Percentiles rank a stretch among this genome's conserved stretches.
Conservation (phyloP, 2,888 invertebrate species). For the Kuschelorhynchus macadamiae region DNA sequence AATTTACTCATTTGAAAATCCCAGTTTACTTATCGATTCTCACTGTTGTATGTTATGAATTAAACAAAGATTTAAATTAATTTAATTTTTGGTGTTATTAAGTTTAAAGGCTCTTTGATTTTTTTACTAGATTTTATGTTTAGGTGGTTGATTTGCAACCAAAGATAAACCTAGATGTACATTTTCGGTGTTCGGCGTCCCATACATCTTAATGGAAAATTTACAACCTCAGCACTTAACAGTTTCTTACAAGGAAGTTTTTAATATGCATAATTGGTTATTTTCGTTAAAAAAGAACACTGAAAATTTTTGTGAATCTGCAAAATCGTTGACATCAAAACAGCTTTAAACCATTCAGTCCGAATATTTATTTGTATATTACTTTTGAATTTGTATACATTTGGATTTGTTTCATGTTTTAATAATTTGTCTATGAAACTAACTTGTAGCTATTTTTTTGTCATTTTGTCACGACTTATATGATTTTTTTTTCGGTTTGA, state of each 20-base stretch:
- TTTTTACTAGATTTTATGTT: constrained; percentile 49
- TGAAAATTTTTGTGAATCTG: too few relatives aligned
- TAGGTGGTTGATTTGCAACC: constrained; percentile 33
- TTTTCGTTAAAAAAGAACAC: too few relatives aligned
- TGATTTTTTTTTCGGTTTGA: too few relatives aligned
- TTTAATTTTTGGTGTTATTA: constrained; percentile 61
- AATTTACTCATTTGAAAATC: constrained; percentile 30
- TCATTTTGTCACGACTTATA: too few relatives aligned
- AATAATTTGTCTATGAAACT: too few relatives aligned
- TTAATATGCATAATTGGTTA: too few relatives aligned
- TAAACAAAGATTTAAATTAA: constrained; percentile 55
- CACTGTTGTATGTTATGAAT: constrained; percentile 56
- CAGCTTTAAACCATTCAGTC: too few relatives aligned
- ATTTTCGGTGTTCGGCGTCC: constrained; percentile 22
- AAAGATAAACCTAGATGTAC: constrained; percentile 34
- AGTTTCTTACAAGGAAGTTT: constrained; percentile 3
- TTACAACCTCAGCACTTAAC: background rate
- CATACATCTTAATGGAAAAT: background rate
- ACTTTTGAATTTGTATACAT: too few relatives aligned
- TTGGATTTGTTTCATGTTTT: too few relatives aligned
- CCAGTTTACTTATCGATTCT: constrained; percentile 57
- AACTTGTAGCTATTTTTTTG: too few relatives aligned
- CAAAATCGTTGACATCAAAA: too few relatives aligned
- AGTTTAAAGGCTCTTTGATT: constrained; percentile 57
- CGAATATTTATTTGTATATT: too few relatives aligned